Percentiles rank a stretch among this genome's conserved stretches.
phyloP scores from a whole-genome alignment of 1,140 invertebrate genomes.

The Drosophila virilis region DNA sequence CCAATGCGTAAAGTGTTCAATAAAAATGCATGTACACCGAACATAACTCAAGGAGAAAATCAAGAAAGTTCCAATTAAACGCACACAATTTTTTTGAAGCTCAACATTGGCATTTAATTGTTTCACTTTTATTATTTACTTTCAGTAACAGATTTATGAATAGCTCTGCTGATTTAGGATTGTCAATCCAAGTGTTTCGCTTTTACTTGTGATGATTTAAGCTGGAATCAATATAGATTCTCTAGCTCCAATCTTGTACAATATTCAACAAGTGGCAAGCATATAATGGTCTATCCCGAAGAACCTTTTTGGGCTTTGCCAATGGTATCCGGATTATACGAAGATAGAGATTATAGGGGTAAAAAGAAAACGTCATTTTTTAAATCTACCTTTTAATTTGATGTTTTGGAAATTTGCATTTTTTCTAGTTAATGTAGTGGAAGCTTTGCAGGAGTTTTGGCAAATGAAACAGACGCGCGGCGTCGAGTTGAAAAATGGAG shows the following conservation, averaged over 20 bases:
- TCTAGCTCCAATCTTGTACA: conserved; percentile 25
- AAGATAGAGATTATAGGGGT: conserved; percentile 80
- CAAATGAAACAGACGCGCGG: conserved; percentile 96
- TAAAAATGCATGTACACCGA: neutral
- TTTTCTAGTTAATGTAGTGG: conserved; percentile 94
- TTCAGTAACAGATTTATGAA: conserved; percentile 11
- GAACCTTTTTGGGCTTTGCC: conserved; percentile 83
- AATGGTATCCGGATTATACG: conserved; percentile 77
- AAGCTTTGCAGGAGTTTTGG: conserved; percentile 98
- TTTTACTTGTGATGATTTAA: conserved; percentile 41
- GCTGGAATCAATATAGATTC: conserved; percentile 8
- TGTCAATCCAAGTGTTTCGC: conserved; percentile 19
- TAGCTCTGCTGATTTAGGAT: conserved; percentile 12
- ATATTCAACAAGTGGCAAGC: conserved; percentile 35
- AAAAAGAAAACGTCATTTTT: conserved; percentile 9
- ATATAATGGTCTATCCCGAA: conserved; percentile 79
- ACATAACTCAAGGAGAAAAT: neutral
- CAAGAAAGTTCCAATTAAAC: neutral
- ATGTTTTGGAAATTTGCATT: neutral
- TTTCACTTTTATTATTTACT: neutral
- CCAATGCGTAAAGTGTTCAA: conserved; percentile 4
- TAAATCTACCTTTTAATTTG: neutral
- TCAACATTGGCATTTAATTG: too few species aligned
- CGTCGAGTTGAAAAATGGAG: conserved; percentile 94
- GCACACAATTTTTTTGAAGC: too few species aligned